Evolutionary conservation across 2,797 vertebrate genomes (phyloP).

Genomic region (Sebastes kiyomatsui): DNA sequence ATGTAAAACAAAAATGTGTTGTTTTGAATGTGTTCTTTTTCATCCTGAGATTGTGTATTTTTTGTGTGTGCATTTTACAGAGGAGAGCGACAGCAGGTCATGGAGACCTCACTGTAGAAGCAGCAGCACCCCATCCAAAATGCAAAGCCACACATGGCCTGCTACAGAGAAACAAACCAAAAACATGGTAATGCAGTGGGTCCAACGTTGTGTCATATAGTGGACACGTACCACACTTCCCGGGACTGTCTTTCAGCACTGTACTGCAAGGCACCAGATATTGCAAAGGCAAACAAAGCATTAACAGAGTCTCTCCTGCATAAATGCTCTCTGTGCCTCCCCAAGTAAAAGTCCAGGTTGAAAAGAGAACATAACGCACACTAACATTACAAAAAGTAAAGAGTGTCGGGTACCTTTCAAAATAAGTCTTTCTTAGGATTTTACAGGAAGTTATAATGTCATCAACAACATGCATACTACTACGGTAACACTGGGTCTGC

Average conservation of each 20-base stretch:
- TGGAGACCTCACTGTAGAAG: constrained; percentile 60
- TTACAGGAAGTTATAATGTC: background rate
- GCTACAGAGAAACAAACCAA: background rate
- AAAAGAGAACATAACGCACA: background rate
- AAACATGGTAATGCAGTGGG: constrained; percentile 50
- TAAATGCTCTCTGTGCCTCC: background rate
- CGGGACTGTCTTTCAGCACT: background rate
- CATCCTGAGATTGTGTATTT: background rate
- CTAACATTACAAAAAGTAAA: background rate
- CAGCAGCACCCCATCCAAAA: background rate
- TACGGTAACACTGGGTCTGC: no score
- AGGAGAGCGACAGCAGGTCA: constrained; percentile 45
- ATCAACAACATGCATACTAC: no score
- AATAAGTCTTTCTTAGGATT: background rate
- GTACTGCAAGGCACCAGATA: background rate
- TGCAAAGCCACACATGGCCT: background rate
- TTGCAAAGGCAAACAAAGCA: background rate
- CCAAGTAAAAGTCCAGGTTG: background rate
- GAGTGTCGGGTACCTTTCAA: background rate
- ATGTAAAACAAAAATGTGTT: background rate
- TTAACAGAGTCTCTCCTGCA: background rate
- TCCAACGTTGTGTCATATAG: background rate
- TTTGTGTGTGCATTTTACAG: constrained; percentile 32
- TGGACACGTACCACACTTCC: background rate
- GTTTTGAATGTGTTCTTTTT: background rate